Percentiles rank a stretch among this genome's conserved stretches.
phyloP scores from a whole-genome alignment of 1,140 invertebrate species.

The Ceratina calcarata region DNA sequence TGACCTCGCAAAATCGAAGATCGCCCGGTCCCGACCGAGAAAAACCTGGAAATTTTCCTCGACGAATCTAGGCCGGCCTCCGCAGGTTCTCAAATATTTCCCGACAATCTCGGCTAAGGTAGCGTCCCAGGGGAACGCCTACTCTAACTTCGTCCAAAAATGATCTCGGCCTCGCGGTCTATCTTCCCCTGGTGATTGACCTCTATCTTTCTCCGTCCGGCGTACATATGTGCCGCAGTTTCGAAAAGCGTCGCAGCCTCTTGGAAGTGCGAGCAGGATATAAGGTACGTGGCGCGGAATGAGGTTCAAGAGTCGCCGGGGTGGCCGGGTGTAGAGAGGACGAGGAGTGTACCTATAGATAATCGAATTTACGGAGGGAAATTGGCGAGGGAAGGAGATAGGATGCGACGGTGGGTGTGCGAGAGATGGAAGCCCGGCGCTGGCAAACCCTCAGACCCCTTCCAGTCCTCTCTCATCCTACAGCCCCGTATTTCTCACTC shows the following conservation, averaged over 20 bases:
- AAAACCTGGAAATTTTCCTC: neutral
- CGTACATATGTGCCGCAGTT: slow-evolving; percentile 26
- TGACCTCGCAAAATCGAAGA: slow-evolving; percentile 14
- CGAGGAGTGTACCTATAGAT: slow-evolving; percentile 73
- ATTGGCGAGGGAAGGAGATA: slow-evolving; percentile 67
- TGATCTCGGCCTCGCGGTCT: neutral
- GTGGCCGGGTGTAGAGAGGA: neutral
- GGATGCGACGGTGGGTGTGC: slow-evolving; percentile 33
- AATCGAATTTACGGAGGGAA: slow-evolving; percentile 78
- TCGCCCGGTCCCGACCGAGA: neutral
- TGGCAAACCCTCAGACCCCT: slow-evolving; percentile 59
- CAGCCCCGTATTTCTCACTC: neutral
- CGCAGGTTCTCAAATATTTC: slow-evolving; percentile 11
- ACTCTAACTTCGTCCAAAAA: slow-evolving; percentile 26
- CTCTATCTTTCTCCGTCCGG: slow-evolving; percentile 8
- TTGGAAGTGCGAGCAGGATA: slow-evolving; percentile 23
- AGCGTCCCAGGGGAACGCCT: neutral
- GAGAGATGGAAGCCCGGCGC: slow-evolving; percentile 53
- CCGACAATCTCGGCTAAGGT: slow-evolving; percentile 30
- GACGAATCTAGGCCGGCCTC: no score
- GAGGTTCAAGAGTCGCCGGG: slow-evolving; percentile 37
- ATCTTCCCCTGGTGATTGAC: slow-evolving; percentile 56
- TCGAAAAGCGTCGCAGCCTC: slow-evolving; percentile 50
- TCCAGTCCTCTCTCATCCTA: slow-evolving; percentile 5
- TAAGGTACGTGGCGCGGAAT: slow-evolving; percentile 18